These are phyloP conservation scores for Drosophila eohydei DNA, from an alignment of 2,888 invertebrate species.

Conservation along the genomic window DNA sequence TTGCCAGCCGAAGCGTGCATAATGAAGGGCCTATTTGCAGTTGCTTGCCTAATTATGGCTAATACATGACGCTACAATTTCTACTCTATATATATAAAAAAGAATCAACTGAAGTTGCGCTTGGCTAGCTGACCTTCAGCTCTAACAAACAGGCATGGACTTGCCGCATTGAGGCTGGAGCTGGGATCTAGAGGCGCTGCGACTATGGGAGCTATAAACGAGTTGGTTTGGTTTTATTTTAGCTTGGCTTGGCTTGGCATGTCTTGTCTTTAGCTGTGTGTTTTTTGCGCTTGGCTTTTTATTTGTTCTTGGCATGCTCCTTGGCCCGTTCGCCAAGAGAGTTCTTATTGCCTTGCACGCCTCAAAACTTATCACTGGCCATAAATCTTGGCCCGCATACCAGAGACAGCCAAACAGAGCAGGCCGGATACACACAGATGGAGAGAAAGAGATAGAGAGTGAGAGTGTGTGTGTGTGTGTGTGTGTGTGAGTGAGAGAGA, in stretches of 20 bases:
- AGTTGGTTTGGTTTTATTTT: slow-evolving; percentile 42
- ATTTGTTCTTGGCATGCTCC: slow-evolving; percentile 66
- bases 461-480: neutral
- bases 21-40: slow-evolving; percentile 60
- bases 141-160: slow-evolving; percentile 5
- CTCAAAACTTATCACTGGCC: slow-evolving; percentile 80
- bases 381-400: slow-evolving; percentile 79
- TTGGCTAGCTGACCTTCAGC: slow-evolving; percentile 58
- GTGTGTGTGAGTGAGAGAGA: neutral
- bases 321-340: slow-evolving; percentile 43
- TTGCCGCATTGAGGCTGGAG: slow-evolving; percentile 28
- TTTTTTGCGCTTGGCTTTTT: slow-evolving; percentile 53
- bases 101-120: slow-evolving; percentile 40
- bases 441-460: neutral
- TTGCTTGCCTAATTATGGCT: slow-evolving; percentile 69
- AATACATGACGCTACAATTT: slow-evolving; percentile 49
- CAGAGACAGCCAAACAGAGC: slow-evolving; percentile 54
- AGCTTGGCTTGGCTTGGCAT: slow-evolving; percentile 21
- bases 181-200: slow-evolving; percentile 9
- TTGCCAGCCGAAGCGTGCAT: slow-evolving; percentile 70
- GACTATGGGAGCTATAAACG: slow-evolving; percentile 31
- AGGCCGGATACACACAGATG: slow-evolving; percentile 52
- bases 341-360: slow-evolving; percentile 80
- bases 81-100: neutral
- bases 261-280: slow-evolving; percentile 39